Evolutionary conservation across 53 echinoderm and acorn worm species (phyloP), one percentile per base, ranked within the genome.

Genomic region (Actinopyga echinites): DNA sequence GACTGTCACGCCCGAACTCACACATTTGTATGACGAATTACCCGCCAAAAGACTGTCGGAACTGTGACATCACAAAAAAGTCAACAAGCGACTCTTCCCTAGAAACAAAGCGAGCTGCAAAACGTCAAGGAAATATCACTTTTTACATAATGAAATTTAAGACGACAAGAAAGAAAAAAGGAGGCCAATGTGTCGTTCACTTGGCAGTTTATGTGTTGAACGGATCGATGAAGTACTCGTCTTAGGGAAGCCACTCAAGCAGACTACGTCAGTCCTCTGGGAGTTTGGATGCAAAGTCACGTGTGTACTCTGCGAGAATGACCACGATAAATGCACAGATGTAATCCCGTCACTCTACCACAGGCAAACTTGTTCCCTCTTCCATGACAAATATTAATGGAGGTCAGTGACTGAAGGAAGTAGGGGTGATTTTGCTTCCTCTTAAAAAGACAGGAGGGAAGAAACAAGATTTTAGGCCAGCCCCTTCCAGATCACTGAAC

Each of bases 51-150:
- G 49, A 49, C 49, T 15, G 49, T 49, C 49, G 17, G 13, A 49
- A 49, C 20, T 71, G 22, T 71, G 71, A 71, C 71, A 71, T 71
- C 71, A 71, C 43, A 34, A 44, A 40, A 69, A 42, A 40, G 34
- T 66, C 71, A 71, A 71, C 71, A 71, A 71, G 71, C 44, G 42
- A 42, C 25, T 71, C 11, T 71, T 44, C 44, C 26, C 44, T 63
- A 49, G 49, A 49, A 49, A 71, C 40, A 32, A 71, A 7, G 33
- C 19, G 33, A 20, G 19, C 21, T n/a, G 33, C 32, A 40, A 44
- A 71, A 43, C 45, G 71, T 71, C 71, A 71, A 71, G 71, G 38
- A 71, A 71, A 71, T 71, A 71, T 71, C 71, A 44, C 71, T 71
- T 71, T 71, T 71, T 71, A 36, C 71, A 40, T 71, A 71, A 71